phyloP scores from a whole-genome alignment of 2,797 vertebrate species.

The Sitta carolinensis region DNA sequence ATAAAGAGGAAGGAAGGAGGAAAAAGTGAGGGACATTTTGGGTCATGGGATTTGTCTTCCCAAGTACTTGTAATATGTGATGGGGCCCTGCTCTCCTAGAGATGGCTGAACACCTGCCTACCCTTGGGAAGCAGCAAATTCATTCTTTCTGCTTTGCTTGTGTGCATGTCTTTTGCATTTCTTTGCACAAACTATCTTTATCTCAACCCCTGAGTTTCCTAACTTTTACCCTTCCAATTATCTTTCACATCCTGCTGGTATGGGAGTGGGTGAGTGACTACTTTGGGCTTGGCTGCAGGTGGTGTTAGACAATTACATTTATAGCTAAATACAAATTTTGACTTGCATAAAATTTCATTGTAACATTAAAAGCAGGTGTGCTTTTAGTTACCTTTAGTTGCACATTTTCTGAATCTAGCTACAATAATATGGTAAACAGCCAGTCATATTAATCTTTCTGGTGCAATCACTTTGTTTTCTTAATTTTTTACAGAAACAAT shows the following conservation, averaged over 20 bases:
- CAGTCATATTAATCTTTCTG: not conserved
- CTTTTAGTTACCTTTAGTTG: not conserved
- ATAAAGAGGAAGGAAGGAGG: not conserved
- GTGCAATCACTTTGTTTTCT: not conserved
- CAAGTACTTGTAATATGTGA: not conserved
- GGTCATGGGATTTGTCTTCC: not conserved
- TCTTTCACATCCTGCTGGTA: not conserved
- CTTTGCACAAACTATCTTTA: not conserved
- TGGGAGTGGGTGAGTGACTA: not conserved
- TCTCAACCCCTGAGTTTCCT: not conserved
- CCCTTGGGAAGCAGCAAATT: not conserved
- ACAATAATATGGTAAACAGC: not conserved
- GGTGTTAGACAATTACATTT: not conserved
- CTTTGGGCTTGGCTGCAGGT: not conserved
- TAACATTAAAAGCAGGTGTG: not conserved
- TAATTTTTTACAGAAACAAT: not conserved
- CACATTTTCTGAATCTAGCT: not conserved
- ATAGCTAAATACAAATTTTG: not conserved
- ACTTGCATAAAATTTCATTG: not conserved
- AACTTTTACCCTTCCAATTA: not conserved
- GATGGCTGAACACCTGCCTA: not conserved
- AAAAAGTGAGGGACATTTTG: not conserved
- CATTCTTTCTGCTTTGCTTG: not conserved
- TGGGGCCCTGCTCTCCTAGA: no score
- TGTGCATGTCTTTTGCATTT: not conserved